These are phyloP conservation scores for Chondrilla cf. caribensis DNA, from an alignment of 37 sponge, comb jelly and placozoan genomes.

Conservation along the genomic window DNA sequence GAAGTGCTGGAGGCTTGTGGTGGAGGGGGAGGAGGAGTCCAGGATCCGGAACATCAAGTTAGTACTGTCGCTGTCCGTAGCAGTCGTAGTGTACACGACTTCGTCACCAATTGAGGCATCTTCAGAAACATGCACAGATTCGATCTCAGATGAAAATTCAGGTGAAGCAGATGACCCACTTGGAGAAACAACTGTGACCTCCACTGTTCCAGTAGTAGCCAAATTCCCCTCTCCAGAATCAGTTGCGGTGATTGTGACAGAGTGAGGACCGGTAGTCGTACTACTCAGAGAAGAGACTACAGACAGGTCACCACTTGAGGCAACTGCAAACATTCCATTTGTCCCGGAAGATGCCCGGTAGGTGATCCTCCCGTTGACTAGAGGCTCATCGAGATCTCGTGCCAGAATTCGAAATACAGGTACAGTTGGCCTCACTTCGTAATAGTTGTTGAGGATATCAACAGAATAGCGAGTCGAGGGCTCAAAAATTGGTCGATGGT, in stretches of 20 bases:
- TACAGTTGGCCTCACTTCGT: not conserved
- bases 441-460: slow-evolving; percentile 25
- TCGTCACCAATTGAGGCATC: slow-evolving; percentile 18
- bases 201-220: slow-evolving; percentile 14
- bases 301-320: not conserved
- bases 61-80: slow-evolving; percentile 27
- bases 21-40: not conserved
- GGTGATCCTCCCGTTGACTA: slow-evolving; percentile 19
- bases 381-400: slow-evolving; percentile 30
- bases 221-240: slow-evolving; percentile 12
- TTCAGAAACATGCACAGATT: slow-evolving; percentile 3
- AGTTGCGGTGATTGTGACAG: slow-evolving; percentile 27
- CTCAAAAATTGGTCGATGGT: not conserved
- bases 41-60: slow-evolving; percentile 32
- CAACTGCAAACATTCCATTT: not conserved
- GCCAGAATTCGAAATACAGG: slow-evolving; percentile 51
- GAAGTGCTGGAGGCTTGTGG: slow-evolving; percentile 8
- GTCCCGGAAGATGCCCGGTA: slow-evolving; percentile 13
- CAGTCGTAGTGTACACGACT: not conserved
- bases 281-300: not conserved
- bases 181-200: slow-evolving; percentile 27
- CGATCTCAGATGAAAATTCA: not conserved
- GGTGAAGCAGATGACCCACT: slow-evolving; percentile 11
- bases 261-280: slow-evolving; percentile 18
- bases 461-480: not conserved